A percentile compares a stretch with the other conserved stretches of the same genome.
Evolutionary conservation across 2,888 invertebrate genomes (phyloP).

Genomic region (Lasioglossum vierecki): DNA sequence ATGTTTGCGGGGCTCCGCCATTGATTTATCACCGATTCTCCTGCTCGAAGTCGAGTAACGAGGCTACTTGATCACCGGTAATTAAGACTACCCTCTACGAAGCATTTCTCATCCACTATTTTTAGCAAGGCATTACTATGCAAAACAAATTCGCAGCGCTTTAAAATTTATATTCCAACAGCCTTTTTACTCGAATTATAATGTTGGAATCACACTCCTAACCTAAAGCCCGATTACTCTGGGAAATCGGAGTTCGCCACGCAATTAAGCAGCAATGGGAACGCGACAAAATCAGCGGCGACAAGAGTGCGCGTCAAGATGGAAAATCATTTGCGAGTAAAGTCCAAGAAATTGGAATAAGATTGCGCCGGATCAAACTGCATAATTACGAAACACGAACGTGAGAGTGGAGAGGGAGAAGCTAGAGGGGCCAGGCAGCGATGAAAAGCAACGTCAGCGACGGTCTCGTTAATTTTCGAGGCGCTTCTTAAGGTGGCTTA

Average conservation of each 20-base stretch:
- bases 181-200: neutral
- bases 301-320: neutral
- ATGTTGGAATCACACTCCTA: neutral
- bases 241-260: neutral
- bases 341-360: neutral
- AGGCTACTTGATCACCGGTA: neutral
- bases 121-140: neutral
- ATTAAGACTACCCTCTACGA: neutral
- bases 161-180: neutral
- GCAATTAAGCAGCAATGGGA: neutral
- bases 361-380: neutral
- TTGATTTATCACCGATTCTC: slow-evolving; percentile 6
- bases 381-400: neutral
- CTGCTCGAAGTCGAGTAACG: neutral
- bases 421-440: too few species aligned
- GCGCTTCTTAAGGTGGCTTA: slow-evolving; percentile 1
- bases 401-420: neutral
- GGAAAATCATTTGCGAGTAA: neutral
- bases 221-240: neutral
- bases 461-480: slow-evolving; percentile 1
- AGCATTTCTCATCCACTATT: neutral
- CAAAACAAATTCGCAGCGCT: neutral
- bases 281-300: neutral
- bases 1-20: neutral
- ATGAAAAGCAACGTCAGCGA: slow-evolving; percentile 6